These are phyloP conservation scores for Crotalus helleri DNA, from an alignment of 2,113 vertebrate species.

Conservation along the genomic window DNA sequence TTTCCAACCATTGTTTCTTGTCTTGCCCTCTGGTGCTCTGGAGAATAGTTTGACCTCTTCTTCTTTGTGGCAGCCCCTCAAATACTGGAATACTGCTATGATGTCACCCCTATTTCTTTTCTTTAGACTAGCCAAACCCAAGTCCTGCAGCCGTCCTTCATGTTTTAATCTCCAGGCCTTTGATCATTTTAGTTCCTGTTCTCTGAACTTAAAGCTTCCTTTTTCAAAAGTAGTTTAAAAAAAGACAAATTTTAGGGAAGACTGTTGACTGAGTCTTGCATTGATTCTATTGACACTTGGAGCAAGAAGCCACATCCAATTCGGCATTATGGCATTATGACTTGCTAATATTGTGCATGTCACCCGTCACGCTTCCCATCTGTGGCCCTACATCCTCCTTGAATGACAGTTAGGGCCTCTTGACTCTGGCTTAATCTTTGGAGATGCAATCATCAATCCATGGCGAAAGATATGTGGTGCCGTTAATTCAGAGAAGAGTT, in stretches of 20 bases:
- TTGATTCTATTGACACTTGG: background rate
- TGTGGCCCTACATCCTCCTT: background rate
- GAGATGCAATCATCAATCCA: slow-evolving; percentile 61
- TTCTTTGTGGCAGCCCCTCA: no score
- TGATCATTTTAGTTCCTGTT: no score
- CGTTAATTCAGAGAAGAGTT: slow-evolving; percentile 66
- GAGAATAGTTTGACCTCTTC: no score
- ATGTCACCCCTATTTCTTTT: no score
- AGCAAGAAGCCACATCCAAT: background rate
- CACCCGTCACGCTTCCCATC: background rate
- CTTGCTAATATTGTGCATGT: background rate
- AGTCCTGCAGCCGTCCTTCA: no score
- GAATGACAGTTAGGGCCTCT: background rate
- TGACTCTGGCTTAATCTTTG: slow-evolving; percentile 72
- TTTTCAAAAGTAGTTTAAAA: background rate
- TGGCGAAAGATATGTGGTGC: slow-evolving; percentile 66
- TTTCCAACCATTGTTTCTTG: no score
- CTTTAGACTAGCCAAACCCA: no score
- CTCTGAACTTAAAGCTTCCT: background rate
- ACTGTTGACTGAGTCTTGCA: background rate
- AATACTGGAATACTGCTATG: no score
- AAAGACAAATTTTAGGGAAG: background rate
- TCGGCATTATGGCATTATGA: background rate
- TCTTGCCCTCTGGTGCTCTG: no score
- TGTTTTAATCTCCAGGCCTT: no score